Evolutionary conservation across 2,113 vertebrate species (phyloP).

Genomic region (Ciconia maguari): DNA sequence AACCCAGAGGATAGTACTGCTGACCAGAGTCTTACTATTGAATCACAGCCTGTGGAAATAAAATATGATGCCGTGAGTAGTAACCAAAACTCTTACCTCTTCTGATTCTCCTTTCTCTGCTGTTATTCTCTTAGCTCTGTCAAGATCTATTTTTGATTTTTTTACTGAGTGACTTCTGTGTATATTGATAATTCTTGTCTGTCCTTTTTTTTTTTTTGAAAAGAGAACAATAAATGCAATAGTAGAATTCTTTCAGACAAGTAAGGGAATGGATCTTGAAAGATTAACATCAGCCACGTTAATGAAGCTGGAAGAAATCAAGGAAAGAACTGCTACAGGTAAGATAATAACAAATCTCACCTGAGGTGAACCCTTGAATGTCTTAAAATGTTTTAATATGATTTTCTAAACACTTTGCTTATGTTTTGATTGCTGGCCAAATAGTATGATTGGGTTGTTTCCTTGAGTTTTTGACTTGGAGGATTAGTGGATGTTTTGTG

Average conservation of each 20-base stretch:
- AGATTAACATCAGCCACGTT: conserved; percentile 90
- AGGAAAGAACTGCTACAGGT: conserved; percentile 93
- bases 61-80: conserved; percentile 92
- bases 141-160: not conserved
- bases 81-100: not conserved
- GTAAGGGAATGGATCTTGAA: conserved; percentile 87
- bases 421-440: not conserved
- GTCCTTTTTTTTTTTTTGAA: not conserved
- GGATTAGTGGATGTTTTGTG: not conserved
- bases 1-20: conserved; percentile 84
- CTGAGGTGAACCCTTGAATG: not conserved
- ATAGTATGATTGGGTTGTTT: not conserved
- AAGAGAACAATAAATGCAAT: conserved; percentile 91
- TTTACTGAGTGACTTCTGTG: not conserved
- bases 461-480: not conserved
- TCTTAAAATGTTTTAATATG: not conserved
- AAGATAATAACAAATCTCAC: not conserved
- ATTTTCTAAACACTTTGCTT: not conserved
- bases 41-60: conserved; percentile 94
- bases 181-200: not conserved
- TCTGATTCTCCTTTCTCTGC: not conserved
- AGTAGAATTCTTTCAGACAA: conserved; percentile 89
- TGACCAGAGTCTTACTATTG: conserved; percentile 85
- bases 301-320: conserved; percentile 94
- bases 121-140: not conserved